Evolutionary conservation across 2,888 invertebrate species (phyloP).

Genomic region (Athalia rosae): DNA sequence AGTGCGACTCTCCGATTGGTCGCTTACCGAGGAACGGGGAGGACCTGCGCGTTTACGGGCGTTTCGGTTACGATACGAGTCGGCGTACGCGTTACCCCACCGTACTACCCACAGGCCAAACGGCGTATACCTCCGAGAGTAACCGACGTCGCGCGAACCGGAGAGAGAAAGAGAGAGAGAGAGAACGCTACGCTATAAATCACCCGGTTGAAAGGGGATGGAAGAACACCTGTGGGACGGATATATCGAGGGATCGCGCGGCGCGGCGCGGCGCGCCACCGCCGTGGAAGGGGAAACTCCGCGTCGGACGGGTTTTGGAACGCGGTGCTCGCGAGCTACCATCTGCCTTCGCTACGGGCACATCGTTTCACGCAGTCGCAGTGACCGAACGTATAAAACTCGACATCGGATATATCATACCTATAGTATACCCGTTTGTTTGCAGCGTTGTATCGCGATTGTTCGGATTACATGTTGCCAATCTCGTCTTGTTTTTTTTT

Average conservation of each 20-base stretch:
- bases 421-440: neutral
- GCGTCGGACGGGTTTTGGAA: neutral
- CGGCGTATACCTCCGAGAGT: neutral
- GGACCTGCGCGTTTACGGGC: slow-evolving; percentile 42
- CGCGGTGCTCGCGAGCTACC: slow-evolving; percentile 53
- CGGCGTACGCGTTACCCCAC: no score
- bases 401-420: slow-evolving; percentile 49
- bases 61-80: slow-evolving; percentile 23
- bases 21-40: slow-evolving; percentile 12
- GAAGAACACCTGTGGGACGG: neutral
- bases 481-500: neutral
- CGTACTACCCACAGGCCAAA: neutral
- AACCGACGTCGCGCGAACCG: neutral
- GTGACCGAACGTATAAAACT: slow-evolving; percentile 62
- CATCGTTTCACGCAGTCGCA: slow-evolving; percentile 72
- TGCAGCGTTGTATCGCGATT: slow-evolving; percentile 37
- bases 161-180: slow-evolving; percentile 23
- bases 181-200: neutral
- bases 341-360: slow-evolving; percentile 57
- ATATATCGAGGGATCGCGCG: neutral
- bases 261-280: slow-evolving; percentile 1
- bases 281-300: neutral
- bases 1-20: slow-evolving; percentile 30
- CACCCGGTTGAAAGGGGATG: neutral
- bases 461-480: slow-evolving; percentile 43